A percentile compares a stretch with the other conserved stretches of the same genome.
Conservation (phyloP, 2,797 vertebrate species). For the Sebastes flavidus region DNA sequence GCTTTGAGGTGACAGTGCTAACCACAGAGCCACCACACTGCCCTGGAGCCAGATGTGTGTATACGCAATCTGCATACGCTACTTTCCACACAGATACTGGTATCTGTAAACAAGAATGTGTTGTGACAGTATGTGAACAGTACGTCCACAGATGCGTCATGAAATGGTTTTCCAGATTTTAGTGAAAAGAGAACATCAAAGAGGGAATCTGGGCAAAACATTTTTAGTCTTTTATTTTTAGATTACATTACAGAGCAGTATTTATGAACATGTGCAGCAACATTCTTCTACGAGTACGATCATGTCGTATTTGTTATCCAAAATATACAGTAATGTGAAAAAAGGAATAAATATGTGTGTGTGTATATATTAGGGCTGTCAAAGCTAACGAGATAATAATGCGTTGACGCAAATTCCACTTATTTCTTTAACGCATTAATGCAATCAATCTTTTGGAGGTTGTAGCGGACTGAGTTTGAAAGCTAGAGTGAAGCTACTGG, state of each 20-base stretch:
- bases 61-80: constrained; percentile 10
- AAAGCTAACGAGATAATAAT: too few species aligned
- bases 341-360: background rate
- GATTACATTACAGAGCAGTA: background rate
- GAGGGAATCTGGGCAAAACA: background rate
- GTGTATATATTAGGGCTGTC: background rate
- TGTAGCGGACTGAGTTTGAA: too few species aligned
- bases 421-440: too few species aligned
- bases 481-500: too few species aligned
- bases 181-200: background rate
- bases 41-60: constrained; percentile 24
- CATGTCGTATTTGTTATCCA: background rate
- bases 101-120: constrained; percentile 9
- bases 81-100: constrained; percentile 15
- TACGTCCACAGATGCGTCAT: background rate
- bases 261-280: background rate
- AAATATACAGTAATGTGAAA: background rate
- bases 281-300: background rate
- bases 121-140: constrained; percentile 10
- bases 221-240: background rate
- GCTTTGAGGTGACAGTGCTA: constrained; percentile 22
- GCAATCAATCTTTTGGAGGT: too few species aligned
- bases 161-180: background rate
- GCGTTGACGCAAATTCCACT: too few species aligned
- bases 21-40: constrained; percentile 19